Percentiles rank a stretch among this genome's conserved stretches.
Conservation (phyloP, 2,797 vertebrate genomes). For the Stomatorhinus walkeri region DNA sequence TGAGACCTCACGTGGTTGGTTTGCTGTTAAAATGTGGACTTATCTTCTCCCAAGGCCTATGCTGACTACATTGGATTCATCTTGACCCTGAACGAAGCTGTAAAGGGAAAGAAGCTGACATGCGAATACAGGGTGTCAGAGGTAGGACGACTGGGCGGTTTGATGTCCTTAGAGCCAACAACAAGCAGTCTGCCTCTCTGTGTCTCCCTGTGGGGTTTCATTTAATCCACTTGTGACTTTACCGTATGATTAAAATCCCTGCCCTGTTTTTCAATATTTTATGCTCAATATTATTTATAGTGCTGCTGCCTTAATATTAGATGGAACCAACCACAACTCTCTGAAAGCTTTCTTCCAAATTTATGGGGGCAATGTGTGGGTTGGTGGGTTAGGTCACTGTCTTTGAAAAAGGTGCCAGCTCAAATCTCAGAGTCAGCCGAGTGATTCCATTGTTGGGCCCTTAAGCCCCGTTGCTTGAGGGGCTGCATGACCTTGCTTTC, state of each 20-base stretch:
- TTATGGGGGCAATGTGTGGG: not conserved
- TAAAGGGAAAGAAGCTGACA: conserved; percentile 86
- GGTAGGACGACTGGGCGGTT: conserved; percentile 54
- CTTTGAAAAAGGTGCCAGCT: not conserved
- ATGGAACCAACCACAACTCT: not conserved
- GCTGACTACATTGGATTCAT: conserved; percentile 93
- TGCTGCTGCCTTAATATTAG: not conserved
- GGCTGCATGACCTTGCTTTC: not conserved
- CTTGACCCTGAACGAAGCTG: conserved; percentile 81
- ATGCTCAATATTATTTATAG: not conserved
- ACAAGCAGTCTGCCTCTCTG: not conserved
- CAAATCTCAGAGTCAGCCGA: not conserved
- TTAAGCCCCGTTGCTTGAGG: not conserved
- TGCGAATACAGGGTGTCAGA: conserved; percentile 82
- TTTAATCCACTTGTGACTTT: not conserved
- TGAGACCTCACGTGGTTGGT: not conserved
- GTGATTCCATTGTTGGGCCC: not conserved
- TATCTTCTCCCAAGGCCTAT: conserved; percentile 67
- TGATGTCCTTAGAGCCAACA: not conserved
- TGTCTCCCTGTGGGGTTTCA: not conserved
- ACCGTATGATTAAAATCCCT: not conserved
- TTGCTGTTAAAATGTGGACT: not conserved
- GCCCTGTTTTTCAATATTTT: not conserved
- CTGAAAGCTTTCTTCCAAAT: not conserved
- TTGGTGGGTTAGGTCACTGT: not conserved